Evolutionary conservation across 2,797 vertebrate genomes (phyloP), one percentile per base, ranked within the genome.

Genomic region (Trachops cirrhosus): DNA sequence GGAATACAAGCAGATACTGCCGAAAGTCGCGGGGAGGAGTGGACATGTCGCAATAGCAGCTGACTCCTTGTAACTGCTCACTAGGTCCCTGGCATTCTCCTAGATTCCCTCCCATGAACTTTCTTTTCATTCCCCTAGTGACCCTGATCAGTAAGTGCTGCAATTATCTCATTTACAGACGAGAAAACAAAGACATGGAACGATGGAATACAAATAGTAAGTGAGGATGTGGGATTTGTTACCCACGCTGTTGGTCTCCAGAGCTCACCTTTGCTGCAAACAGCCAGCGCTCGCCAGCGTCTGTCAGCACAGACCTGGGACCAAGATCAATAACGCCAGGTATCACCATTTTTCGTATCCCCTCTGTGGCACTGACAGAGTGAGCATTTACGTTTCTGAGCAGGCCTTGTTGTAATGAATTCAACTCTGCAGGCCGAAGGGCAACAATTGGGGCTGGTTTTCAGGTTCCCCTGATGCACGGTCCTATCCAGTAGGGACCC

Each of bases 401-500:
- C 29, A 15, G 29, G 11, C 21, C 39, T 84, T 39, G 59, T 39
- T 82, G 6, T 62, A 26, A 54, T 83, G 57, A 71, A 79, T 32
- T 87, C 50, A 73, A 9, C 4, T 79, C 70, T 89, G 32, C 3
- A 73, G 7, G 12, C 37, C 64, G 44, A 52, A 74, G 16, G 24
- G 29, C 3, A 82, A 24, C 11, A 29, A 22, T 84, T 93, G 64
- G 57, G 87, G 94, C 39, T 67, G 85, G 73, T 67, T 97, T 96
- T 93, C 44, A 86, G 64, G 12, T 97, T 86, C 84, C n/a, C 39
- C 83, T 7, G 46, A 5, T 90, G 34, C 84, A 89, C 80, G 89
- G 92, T 95, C 64, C 82, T 97, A 86, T 86, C 84, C 32, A 34
- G 73, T 83, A 97, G 88, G 0, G 34, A 95, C 52, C 62, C 68